Conservation (phyloP, 2,888 invertebrate genomes). For the Odontothrips loti region DNA sequence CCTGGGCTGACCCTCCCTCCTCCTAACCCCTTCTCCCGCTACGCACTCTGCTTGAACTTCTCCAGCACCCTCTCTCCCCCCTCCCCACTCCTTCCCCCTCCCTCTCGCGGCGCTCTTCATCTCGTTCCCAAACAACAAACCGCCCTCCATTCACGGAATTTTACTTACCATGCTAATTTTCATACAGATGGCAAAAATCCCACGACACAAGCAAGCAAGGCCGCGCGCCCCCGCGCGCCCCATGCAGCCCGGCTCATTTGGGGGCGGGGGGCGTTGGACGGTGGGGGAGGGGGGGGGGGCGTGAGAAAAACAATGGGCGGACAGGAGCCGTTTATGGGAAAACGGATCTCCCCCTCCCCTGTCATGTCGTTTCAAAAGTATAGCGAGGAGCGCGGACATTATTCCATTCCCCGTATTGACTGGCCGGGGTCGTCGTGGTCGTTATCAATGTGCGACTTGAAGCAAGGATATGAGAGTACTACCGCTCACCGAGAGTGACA, state of each 20-base stretch:
- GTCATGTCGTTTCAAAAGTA: no score
- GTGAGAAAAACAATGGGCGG: background rate
- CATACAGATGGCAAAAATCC: conserved; percentile 25
- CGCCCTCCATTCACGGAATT: conserved; percentile 17
- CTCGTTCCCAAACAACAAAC: background rate
- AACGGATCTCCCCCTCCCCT: no score
- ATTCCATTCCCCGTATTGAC: no score
- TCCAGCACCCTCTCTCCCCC: background rate
- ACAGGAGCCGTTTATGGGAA: no score
- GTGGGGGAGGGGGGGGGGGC: background rate
- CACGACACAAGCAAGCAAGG: background rate
- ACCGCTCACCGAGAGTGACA: no score
- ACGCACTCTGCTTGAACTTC: no score
- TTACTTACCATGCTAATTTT: conserved; percentile 27
- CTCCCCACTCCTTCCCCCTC: background rate
- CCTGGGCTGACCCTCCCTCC: no score
- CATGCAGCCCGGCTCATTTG: background rate
- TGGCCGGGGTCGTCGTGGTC: no score
- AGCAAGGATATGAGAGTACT: no score
- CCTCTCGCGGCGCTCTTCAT: background rate
- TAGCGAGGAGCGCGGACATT: no score
- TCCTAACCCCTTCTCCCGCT: no score
- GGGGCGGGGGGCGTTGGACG: background rate
- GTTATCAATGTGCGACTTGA: no score
- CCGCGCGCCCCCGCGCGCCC: background rate